Conservation (phyloP, 2,888 invertebrate species). For the Euphydryas editha region DNA sequence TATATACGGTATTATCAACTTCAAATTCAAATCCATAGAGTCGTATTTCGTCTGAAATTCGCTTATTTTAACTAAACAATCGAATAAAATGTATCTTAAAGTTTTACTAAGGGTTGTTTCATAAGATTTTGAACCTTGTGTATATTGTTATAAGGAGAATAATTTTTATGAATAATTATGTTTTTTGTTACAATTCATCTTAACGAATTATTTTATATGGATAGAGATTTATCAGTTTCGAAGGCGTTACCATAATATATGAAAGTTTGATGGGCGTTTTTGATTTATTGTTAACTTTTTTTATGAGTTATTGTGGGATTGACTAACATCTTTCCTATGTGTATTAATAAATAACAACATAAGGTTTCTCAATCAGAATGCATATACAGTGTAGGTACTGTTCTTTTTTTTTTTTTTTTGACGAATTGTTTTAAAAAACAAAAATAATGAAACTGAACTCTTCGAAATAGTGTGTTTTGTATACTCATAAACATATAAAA, state of each 20-base stretch:
- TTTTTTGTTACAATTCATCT: conserved; percentile 11
- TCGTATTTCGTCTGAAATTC: background rate
- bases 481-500: too few species aligned
- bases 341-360: background rate
- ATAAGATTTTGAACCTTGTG: conserved; percentile 24
- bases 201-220: conserved; percentile 24
- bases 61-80: conserved; percentile 2
- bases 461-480: too few species aligned
- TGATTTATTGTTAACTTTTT: conserved; percentile 14
- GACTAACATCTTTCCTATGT: background rate
- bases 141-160: background rate
- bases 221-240: conserved; percentile 30
- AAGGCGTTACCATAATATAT: conserved; percentile 36
- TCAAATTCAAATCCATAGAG: background rate
- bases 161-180: conserved; percentile 3
- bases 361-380: background rate
- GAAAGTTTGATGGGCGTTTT: conserved; percentile 36
- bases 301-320: conserved; percentile 4
- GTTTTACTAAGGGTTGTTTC: conserved; percentile 17
- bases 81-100: conserved; percentile 20
- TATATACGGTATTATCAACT: background rate
- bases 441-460: too few species aligned
- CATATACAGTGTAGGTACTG: background rate
- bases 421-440: too few species aligned
- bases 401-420: too few species aligned